Base-by-base conservation (phyloP, 2,888 invertebrate species). In the Lypha dubia region DNA sequence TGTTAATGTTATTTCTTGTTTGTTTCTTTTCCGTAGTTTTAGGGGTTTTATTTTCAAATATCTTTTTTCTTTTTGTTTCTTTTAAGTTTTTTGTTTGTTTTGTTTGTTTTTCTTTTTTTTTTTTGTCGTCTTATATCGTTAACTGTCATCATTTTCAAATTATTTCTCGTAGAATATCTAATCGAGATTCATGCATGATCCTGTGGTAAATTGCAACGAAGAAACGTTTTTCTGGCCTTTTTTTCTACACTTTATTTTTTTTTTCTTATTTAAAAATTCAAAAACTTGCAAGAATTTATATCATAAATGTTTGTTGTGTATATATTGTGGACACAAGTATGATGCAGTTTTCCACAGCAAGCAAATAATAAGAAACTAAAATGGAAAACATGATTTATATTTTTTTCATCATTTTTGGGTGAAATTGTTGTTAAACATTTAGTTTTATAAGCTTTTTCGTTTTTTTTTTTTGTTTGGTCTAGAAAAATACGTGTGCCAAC, bases 111-210 rank as follows among this genome's bases (percentile, higher is more conserved):
- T n/a, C 9, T 56, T 56, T n/a, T n/a, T n/a, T n/a, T n/a, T n/a
- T 86, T 84, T 87, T 84, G 74, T 84, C 84, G 81, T 87, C 79
- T 83, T 86, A 86, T 87, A 92, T 92, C 92, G 90, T 89, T 86
- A 90, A 92, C 92, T 92, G 92, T 92, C 92, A 92, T 92, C 92
- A 92, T 92, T 92, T 92, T 92, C 92, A 92, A 92, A 92, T 92
- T 92, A 92, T 92, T 92, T 92, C 91, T 92, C 91, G 91, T 92
- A 91, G 92, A 92, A 92, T 92, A 92, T 92, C 92, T 92, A 92
- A 92, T 92, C 92, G 91, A 91, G 91, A 92, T 91, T 90, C 92
- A 91, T 92, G 91, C 91, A 91, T 91, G 91, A 91, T 91, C 91
- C 90, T 89, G 88, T 90, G 90, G 88, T 79, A 91, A 91, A 90